A percentile compares a stretch with the other conserved stretches of the same genome.
Evolutionary conservation across 92 coral and sea anemone genomes (phyloP).

Genomic region (Anthopleura xanthogrammica): DNA sequence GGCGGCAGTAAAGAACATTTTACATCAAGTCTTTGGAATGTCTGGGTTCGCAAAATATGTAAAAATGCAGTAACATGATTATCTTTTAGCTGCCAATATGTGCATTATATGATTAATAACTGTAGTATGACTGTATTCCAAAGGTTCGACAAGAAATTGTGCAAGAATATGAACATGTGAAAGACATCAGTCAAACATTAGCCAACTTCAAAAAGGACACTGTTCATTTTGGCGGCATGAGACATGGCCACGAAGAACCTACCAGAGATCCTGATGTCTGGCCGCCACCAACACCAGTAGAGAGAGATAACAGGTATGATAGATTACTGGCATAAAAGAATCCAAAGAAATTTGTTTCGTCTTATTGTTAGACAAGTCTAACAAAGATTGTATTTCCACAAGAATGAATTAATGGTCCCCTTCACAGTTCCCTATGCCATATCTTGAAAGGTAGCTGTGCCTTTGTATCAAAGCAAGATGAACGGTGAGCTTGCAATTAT

Average conservation of each 20-base stretch:
- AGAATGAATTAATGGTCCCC: neutral
- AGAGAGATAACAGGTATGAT: slow-evolving; percentile 86
- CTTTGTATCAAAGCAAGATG: too few species aligned
- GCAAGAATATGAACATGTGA: slow-evolving; percentile 94
- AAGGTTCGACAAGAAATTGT: slow-evolving; percentile 93
- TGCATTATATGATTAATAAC: neutral
- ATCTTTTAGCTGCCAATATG: too few species aligned
- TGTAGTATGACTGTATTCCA: neutral
- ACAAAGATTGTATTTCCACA: neutral
- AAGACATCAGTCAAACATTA: slow-evolving; percentile 93
- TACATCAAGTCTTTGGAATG: too few species aligned
- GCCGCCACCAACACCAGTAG: slow-evolving; percentile 99
- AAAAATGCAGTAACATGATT: too few species aligned
- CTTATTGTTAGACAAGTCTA: too few species aligned
- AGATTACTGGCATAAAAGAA: neutral
- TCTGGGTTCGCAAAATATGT: too few species aligned
- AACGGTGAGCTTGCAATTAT: too few species aligned
- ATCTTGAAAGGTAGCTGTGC: too few species aligned
- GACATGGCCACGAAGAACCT: slow-evolving; percentile 81
- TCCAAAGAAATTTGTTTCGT: neutral
- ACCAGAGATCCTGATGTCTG: slow-evolving; percentile 99
- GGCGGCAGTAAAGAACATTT: too few species aligned
- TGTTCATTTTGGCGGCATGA: slow-evolving; percentile 84
- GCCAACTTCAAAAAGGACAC: slow-evolving; percentile 98
- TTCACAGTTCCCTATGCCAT: too few species aligned